Conservation (phyloP, 2,888 invertebrate genomes). For the Terebella lapidaria region DNA sequence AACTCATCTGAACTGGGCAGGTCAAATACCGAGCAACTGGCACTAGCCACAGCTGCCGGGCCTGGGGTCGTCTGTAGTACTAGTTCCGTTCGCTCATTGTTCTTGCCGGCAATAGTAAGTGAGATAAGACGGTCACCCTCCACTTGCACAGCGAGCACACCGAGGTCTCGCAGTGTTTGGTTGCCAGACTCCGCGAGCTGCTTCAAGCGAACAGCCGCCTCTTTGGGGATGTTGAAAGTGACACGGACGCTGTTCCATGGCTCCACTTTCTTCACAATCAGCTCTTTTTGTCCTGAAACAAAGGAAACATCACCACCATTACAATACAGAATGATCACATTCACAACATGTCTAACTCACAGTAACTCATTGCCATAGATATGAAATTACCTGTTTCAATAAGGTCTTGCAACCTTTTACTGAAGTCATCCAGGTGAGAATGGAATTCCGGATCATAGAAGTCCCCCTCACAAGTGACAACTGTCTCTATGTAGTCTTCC, state of each 20-base stretch:
- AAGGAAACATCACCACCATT: conserved; percentile 11
- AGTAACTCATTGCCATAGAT: too few relatives aligned
- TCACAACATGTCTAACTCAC: neutral
- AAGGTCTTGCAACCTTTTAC: conserved; percentile 69
- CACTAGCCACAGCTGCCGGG: conserved; percentile 21
- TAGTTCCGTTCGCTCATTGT: conserved; percentile 66
- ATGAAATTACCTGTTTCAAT: too few relatives aligned
- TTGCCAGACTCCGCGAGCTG: conserved; percentile 89
- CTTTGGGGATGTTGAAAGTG: conserved; percentile 93
- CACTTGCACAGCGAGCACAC: conserved; percentile 91
- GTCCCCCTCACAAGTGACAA: conserved; percentile 89
- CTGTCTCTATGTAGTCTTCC: conserved; percentile 64
- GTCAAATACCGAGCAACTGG: conserved; percentile 23
- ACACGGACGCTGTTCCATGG: conserved; percentile 98
- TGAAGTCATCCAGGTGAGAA: conserved; percentile 71
- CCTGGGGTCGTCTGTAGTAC: conserved; percentile 35
- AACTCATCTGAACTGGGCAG: conserved; percentile 23
- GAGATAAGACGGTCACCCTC: conserved; percentile 62
- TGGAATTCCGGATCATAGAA: conserved; percentile 82
- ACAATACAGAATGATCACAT: conserved; percentile 5
- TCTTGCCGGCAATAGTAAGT: conserved; percentile 62
- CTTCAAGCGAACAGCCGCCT: conserved; percentile 85
- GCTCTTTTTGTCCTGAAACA: conserved; percentile 57
- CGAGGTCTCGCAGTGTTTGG: conserved; percentile 75
- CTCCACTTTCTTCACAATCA: conserved; percentile 80